phyloP scores from a whole-genome alignment of 2,797 vertebrate species.

The Cirrhinus mrigala region DNA sequence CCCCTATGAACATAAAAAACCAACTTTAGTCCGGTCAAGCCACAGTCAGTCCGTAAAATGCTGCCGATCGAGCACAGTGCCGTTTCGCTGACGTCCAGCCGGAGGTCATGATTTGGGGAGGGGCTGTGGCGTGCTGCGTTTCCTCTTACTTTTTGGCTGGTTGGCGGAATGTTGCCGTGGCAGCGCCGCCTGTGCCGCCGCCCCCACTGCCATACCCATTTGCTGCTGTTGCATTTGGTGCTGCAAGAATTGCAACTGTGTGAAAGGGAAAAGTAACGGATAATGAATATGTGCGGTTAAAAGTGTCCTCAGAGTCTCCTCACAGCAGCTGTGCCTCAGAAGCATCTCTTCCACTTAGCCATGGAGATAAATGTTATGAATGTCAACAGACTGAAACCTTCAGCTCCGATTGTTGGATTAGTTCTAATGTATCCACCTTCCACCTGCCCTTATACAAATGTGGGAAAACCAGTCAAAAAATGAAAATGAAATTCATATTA shows the following conservation, averaged over 20 bases:
- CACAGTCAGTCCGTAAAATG: constrained; percentile 33
- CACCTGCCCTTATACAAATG: neutral
- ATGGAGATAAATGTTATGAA: neutral
- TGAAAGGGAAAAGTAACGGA: constrained; percentile 46
- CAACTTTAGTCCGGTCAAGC: constrained; percentile 56
- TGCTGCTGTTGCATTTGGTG: constrained; percentile 90
- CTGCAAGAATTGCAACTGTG: constrained; percentile 96
- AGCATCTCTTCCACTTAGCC: neutral
- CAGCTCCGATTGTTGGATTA: neutral
- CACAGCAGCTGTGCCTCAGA: constrained; percentile 10
- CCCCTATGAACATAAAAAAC: constrained; percentile 72
- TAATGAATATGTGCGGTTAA: neutral
- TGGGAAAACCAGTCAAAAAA: neutral
- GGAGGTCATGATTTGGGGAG: constrained; percentile 84
- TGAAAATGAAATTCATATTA: no score
- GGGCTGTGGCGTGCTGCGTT: constrained; percentile 83
- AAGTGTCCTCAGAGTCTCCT: neutral
- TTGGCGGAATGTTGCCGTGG: constrained; percentile 90
- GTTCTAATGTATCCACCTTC: neutral
- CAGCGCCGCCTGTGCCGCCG: constrained; percentile 81
- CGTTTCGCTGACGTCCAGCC: constrained; percentile 68
- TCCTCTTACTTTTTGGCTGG: constrained; percentile 97
- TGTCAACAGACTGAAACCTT: neutral
- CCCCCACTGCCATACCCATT: constrained; percentile 90
- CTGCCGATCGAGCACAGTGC: constrained; percentile 72